phyloP scores from a whole-genome alignment of 2,888 invertebrate genomes.

The Synergus laeviventris region DNA sequence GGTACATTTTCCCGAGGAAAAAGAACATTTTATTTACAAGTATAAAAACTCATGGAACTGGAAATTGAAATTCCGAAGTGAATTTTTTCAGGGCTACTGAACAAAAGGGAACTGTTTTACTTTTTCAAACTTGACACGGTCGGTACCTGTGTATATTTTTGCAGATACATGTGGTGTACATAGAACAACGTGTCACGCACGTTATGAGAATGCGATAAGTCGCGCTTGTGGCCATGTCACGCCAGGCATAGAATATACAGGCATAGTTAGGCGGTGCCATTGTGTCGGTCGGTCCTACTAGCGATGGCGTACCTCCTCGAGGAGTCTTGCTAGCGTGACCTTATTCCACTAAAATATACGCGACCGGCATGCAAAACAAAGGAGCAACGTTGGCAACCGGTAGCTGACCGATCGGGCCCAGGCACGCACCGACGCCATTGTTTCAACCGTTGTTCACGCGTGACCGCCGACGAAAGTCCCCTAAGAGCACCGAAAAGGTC shows the following conservation, averaged over 20 bases:
- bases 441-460: conserved; percentile 53
- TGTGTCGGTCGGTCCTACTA: conserved; percentile 63
- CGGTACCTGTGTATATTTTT: conserved; percentile 47
- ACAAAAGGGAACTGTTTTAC: background rate
- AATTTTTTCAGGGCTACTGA: background rate
- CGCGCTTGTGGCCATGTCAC: conserved; percentile 61
- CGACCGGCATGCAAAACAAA: conserved; percentile 66
- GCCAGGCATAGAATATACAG: conserved; percentile 52
- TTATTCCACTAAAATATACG: conserved; percentile 71
- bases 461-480: conserved; percentile 46
- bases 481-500: conserved; percentile 52
- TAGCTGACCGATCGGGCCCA: conserved; percentile 58
- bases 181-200: conserved; percentile 65
- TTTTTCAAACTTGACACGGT: background rate
- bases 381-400: conserved; percentile 57
- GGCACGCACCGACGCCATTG: conserved; percentile 57
- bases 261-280: conserved; percentile 61
- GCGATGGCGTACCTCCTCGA: conserved; percentile 62
- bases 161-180: conserved; percentile 45
- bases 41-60: too few species aligned
- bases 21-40: background rate
- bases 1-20: background rate
- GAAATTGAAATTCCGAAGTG: too few species aligned
- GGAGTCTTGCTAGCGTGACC: conserved; percentile 67
- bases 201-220: conserved; percentile 70